Base-by-base conservation (phyloP, 1,140 invertebrate genomes). In the Nilaparvata lugens region DNA sequence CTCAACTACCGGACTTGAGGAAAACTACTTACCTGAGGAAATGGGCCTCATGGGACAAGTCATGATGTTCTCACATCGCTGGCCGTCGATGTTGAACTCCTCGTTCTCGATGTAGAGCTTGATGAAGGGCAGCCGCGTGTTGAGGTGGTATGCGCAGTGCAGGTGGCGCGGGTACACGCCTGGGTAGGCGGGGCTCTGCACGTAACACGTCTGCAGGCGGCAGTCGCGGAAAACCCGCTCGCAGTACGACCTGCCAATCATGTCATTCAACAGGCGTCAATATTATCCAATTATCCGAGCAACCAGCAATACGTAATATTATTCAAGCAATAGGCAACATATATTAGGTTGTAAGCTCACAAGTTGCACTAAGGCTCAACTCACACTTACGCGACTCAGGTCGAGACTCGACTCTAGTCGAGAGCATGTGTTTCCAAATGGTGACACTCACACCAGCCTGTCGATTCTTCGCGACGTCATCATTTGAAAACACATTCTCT, bases 11-110 rank as follows among this genome's bases (percentile, higher is more conserved):
- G 40, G 40, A n/a, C 45, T 24, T 14, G 23, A 4, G 11, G 24
- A 38, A 2, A 14, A 38, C 7, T 6, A 28, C 66, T 72, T 69
- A 82, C 83, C 81, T 62, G 89, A 91, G 35, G 87, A 89, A 45
- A 93, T 91, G 0, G 90, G 89, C 62, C 91, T 79, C 83, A 95
- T 93, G 13, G 92, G 92, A 70, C 93, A 95, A 2, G 91, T 91
- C 85, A 95, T 93, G 62, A 94, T 91, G 72, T 94, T 94, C 72
- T 95, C 92, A 70, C 93, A 95, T 54, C 91, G 79, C 68, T 94
- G 91, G 0, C 92, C 92, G 68, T 95, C 92, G 58, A 95, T 91
- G 67, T 94, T 93, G 75, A 95, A 94, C 71, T 93, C 89, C 71
- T 93, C 90, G 69, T 93, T 93, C 71, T 93, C 90, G 65, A 93